Percentiles rank a stretch among this genome's conserved stretches.
Conservation (phyloP, 2,888 invertebrate species). For the Dysmachus trigonus region DNA sequence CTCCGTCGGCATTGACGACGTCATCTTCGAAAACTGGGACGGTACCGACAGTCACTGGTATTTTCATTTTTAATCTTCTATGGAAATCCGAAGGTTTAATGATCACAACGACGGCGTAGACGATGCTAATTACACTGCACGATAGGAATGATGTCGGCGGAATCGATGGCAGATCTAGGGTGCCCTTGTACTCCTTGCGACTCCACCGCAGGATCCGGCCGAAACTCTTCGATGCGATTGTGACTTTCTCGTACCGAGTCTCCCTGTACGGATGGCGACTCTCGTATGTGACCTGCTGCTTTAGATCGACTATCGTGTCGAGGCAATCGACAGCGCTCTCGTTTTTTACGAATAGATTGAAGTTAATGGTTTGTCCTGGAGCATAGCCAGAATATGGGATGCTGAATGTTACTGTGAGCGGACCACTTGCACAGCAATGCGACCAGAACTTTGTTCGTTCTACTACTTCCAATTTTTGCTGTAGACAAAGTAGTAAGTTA, state of each 20-base stretch:
- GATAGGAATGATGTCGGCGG: conserved; percentile 80
- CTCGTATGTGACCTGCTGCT: conserved; percentile 69
- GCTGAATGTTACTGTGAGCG: conserved; percentile 62
- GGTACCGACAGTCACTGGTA: conserved; percentile 75
- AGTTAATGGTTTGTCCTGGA: conserved; percentile 77
- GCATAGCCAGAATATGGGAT: conserved; percentile 77
- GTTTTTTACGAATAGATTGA: conserved; percentile 78
- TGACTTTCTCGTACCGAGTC: conserved; percentile 60
- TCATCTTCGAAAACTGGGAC: conserved; percentile 67
- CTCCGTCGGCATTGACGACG: neutral
- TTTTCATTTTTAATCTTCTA: conserved; percentile 71
- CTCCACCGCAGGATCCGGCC: conserved; percentile 72
- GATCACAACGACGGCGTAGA: conserved; percentile 75
- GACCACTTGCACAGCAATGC: conserved; percentile 63
- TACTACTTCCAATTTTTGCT: conserved; percentile 62
- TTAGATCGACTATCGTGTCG: conserved; percentile 71
- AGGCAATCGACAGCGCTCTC: conserved; percentile 75
- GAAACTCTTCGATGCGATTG: conserved; percentile 61
- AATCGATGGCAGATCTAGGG: conserved; percentile 74
- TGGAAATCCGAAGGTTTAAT: conserved; percentile 70
- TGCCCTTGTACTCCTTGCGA: conserved; percentile 72
- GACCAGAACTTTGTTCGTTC: conserved; percentile 63
- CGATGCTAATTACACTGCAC: conserved; percentile 77
- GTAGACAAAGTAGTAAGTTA: neutral
- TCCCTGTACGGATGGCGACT: conserved; percentile 62